Conservation (phyloP, 2,888 invertebrate species). For the Thelaira solivaga region DNA sequence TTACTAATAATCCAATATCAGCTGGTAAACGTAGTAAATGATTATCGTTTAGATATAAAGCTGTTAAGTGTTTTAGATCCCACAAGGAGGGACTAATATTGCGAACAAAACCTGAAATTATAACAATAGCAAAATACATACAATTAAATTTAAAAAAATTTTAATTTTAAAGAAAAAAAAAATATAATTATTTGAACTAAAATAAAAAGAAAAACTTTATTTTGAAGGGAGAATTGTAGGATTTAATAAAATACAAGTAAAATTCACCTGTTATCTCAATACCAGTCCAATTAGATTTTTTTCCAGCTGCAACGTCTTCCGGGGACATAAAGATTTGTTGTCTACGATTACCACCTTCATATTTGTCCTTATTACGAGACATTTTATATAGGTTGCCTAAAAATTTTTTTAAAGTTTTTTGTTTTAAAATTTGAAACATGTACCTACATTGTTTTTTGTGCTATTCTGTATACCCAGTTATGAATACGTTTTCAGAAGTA, state of each 20-base stretch:
- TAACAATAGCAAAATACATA: slow-evolving; percentile 48
- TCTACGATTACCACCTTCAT: slow-evolving; percentile 88
- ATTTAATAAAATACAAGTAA: not conserved
- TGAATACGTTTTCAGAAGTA: too few species aligned
- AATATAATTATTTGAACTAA: too few species aligned
- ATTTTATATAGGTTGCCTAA: slow-evolving; percentile 78
- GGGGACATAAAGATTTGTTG: slow-evolving; percentile 94
- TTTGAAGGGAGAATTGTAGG: too few species aligned
- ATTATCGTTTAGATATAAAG: slow-evolving; percentile 97
- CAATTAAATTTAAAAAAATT: not conserved
- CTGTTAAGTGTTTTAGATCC: slow-evolving; percentile 93
- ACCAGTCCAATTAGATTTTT: slow-evolving; percentile 94
- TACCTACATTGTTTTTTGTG: too few species aligned
- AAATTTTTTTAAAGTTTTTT: too few species aligned
- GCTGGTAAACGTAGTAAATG: slow-evolving; percentile 92
- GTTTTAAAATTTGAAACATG: too few species aligned
- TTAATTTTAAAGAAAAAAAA: not conserved
- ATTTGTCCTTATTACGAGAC: slow-evolving; percentile 92
- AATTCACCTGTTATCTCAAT: slow-evolving; percentile 86
- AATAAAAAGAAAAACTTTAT: too few species aligned
- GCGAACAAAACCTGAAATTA: slow-evolving; percentile 89
- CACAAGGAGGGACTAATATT: slow-evolving; percentile 95
- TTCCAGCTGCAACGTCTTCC: slow-evolving; percentile 94
- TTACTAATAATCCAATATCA: slow-evolving; percentile 90
- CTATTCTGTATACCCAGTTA: too few species aligned